phyloP scores from a whole-genome alignment of 2,888 invertebrate species.

The Shargacucullia verbasci region DNA sequence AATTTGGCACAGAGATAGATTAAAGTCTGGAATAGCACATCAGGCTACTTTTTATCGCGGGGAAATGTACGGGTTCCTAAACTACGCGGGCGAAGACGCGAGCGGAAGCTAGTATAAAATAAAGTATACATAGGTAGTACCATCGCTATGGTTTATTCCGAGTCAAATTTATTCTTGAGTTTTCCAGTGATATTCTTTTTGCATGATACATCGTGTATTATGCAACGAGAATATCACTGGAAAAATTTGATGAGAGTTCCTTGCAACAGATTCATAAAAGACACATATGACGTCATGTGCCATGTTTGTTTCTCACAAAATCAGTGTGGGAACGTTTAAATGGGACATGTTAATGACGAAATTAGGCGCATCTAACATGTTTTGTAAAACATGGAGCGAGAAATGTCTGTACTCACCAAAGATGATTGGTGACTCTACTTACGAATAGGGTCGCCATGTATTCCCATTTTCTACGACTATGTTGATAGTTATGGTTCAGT shows the following conservation, averaged over 20 bases:
- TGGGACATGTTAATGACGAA: slow-evolving; percentile 41
- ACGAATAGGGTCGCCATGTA: slow-evolving; percentile 27
- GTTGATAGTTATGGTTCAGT: too few species aligned
- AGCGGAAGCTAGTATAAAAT: too few species aligned
- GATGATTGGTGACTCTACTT: slow-evolving; percentile 34
- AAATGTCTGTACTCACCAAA: slow-evolving; percentile 34
- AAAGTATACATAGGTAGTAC: too few species aligned
- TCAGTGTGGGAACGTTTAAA: slow-evolving; percentile 50
- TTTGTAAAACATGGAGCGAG: slow-evolving; percentile 40
- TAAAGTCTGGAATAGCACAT: too few species aligned
- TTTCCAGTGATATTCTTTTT: too few species aligned
- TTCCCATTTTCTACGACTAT: neutral
- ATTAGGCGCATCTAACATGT: slow-evolving; percentile 30
- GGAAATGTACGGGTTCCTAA: too few species aligned
- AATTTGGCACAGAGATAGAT: too few species aligned
- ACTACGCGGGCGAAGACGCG: too few species aligned
- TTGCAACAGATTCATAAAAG: slow-evolving; percentile 1
- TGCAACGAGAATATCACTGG: neutral
- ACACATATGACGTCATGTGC: slow-evolving; percentile 17
- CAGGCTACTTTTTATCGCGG: too few species aligned
- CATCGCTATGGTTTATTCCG: too few species aligned
- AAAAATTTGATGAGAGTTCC: neutral
- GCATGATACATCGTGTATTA: too few species aligned
- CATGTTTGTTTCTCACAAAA: slow-evolving; percentile 25
- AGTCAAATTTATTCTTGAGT: too few species aligned